Evolutionary conservation across 2,888 invertebrate species (phyloP).

Genomic region (Noctuana brunneofusca): DNA sequence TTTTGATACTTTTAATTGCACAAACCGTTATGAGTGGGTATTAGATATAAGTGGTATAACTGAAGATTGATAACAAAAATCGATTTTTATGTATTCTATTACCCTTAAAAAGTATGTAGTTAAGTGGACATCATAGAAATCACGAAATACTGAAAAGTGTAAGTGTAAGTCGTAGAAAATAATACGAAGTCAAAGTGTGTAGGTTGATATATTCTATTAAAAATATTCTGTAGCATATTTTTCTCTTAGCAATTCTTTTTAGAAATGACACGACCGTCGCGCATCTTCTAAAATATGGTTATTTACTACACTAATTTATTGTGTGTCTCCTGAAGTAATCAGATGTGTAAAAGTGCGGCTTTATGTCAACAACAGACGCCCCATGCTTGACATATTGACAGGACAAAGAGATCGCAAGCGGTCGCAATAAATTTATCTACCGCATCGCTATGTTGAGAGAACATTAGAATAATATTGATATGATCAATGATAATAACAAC

Average conservation of each 20-base stretch:
- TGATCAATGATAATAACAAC: slow-evolving; percentile 13
- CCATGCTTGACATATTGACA: slow-evolving; percentile 76
- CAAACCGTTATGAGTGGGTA: too few species aligned
- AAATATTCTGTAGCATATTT: not conserved
- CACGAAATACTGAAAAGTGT: too few species aligned
- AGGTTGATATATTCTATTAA: too few species aligned
- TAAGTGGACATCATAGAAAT: too few species aligned
- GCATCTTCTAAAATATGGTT: not conserved
- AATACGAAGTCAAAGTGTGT: too few species aligned
- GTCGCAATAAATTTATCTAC: slow-evolving; percentile 65
- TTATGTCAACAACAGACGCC: slow-evolving; percentile 64
- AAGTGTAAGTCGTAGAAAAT: too few species aligned
- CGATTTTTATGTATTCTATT: too few species aligned
- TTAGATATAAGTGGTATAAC: too few species aligned
- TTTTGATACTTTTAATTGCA: slow-evolving; percentile 1
- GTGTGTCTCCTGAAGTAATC: slow-evolving; percentile 35
- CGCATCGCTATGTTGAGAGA: slow-evolving; percentile 47
- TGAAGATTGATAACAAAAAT: too few species aligned
- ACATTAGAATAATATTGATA: slow-evolving; percentile 59
- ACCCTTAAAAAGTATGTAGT: too few species aligned
- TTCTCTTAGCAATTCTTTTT: not conserved
- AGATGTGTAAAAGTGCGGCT: slow-evolving; percentile 51
- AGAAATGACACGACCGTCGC: slow-evolving; percentile 14
- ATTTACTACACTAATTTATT: slow-evolving; percentile 28
- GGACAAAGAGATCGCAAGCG: slow-evolving; percentile 73